These are phyloP conservation scores for Yponomeuta sedellus DNA, from an alignment of 2,888 invertebrate species.

Conservation along the genomic window DNA sequence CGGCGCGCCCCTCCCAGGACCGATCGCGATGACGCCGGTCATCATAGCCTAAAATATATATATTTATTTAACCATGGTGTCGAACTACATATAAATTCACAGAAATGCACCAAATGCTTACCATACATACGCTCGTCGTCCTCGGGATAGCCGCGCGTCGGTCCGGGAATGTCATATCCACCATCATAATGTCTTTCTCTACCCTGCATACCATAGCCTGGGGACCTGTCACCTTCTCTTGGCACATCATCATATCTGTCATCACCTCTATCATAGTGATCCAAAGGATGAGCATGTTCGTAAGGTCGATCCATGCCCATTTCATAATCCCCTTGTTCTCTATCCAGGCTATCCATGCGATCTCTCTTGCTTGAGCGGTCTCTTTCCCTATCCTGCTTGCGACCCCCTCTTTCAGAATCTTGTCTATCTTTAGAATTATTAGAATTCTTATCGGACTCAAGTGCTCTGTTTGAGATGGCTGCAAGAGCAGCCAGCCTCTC, in stretches of 20 bases:
- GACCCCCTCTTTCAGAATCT: slow-evolving; percentile 66
- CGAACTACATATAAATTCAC: no score
- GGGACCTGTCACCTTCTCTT: slow-evolving; percentile 64
- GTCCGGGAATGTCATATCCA: slow-evolving; percentile 63
- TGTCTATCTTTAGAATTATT: slow-evolving; percentile 65
- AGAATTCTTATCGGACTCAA: slow-evolving; percentile 63
- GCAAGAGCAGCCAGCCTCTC: slow-evolving; percentile 79
- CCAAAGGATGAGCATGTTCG: slow-evolving; percentile 66
- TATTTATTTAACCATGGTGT: neutral
- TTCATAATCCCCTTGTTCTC: slow-evolving; percentile 69
- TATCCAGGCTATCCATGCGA: slow-evolving; percentile 62
- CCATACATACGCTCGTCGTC: slow-evolving; percentile 74
- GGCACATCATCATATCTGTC: slow-evolving; percentile 65
- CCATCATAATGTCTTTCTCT: slow-evolving; percentile 68
- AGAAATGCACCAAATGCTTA: slow-evolving; percentile 32
- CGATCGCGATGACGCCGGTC: slow-evolving; percentile 71
- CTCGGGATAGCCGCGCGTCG: slow-evolving; percentile 68
- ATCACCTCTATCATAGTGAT: slow-evolving; percentile 67
- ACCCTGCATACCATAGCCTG: slow-evolving; percentile 46
- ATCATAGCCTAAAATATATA: slow-evolving; percentile 54
- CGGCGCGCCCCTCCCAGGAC: slow-evolving; percentile 74
- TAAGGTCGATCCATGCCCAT: slow-evolving; percentile 62
- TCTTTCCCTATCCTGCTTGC: slow-evolving; percentile 69
- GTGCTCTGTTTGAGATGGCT: slow-evolving; percentile 48
- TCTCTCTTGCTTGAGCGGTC: slow-evolving; percentile 71